phyloP scores from a whole-genome alignment of 2,888 invertebrate species.

The Lottia scabra region DNA sequence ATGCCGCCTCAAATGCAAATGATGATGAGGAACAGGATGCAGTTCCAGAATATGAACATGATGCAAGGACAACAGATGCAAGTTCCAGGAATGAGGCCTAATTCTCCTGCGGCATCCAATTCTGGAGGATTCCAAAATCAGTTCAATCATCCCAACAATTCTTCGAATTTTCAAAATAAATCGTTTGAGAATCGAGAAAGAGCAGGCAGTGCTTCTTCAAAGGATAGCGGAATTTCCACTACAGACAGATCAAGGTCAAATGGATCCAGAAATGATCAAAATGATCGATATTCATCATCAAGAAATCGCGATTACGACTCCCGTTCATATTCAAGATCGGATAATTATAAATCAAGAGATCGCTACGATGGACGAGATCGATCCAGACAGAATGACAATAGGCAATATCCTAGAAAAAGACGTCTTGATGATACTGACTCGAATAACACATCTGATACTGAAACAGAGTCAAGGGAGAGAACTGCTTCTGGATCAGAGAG shows the following conservation, averaged over 20 bases:
- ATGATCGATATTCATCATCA: not conserved
- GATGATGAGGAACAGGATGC: not conserved
- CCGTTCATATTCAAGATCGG: not conserved
- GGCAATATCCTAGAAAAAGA: not conserved
- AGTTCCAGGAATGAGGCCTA: not conserved
- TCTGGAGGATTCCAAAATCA: not conserved
- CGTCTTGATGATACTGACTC: not conserved
- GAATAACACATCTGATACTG: not conserved
- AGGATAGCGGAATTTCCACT: too few species aligned
- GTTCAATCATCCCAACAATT: too few species aligned
- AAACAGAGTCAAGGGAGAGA: not conserved
- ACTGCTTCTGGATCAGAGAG: not conserved
- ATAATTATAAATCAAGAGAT: not conserved
- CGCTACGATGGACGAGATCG: not conserved
- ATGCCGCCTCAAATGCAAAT: not conserved
- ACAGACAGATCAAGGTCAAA: too few species aligned
- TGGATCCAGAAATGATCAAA: too few species aligned
- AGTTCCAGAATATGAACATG: not conserved
- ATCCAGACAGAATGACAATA: not conserved
- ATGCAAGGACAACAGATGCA: not conserved
- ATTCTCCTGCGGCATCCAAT: not conserved
- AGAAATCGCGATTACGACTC: not conserved
- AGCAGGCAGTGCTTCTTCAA: too few species aligned
- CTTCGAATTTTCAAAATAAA: too few species aligned
- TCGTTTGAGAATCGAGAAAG: too few species aligned